Percentiles rank a stretch among this genome's conserved stretches.
Conservation (phyloP, 2,888 invertebrate genomes). For the Pheosia gnoma region DNA sequence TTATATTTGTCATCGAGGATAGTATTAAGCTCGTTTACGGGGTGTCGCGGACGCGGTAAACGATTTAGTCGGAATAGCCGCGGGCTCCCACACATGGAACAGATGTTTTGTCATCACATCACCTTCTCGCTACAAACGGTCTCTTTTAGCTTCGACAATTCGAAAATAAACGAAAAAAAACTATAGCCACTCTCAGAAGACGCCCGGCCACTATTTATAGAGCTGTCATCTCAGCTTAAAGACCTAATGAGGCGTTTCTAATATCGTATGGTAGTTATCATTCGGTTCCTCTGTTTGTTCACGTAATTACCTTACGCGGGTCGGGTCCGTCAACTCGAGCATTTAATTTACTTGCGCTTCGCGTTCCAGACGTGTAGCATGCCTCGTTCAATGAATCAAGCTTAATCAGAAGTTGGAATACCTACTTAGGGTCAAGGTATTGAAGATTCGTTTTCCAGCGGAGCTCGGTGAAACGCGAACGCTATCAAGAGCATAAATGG, state of each 20-base stretch:
- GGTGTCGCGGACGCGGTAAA: conserved; percentile 70
- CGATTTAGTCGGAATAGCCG: conserved; percentile 66
- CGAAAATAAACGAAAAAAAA: conserved; percentile 65
- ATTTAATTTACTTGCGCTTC: conserved; percentile 19
- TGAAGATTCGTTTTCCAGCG: conserved; percentile 24
- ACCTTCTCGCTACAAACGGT: conserved; percentile 57
- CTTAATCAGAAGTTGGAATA: conserved; percentile 10
- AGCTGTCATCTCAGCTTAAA: conserved; percentile 79
- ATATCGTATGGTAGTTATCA: conserved; percentile 73
- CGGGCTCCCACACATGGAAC: conserved; percentile 61
- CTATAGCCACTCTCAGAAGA: conserved; percentile 56
- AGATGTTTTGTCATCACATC: conserved; percentile 74
- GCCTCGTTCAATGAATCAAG: background rate
- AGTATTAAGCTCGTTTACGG: conserved; percentile 76
- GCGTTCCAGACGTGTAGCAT: background rate
- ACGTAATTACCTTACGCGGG: conserved; percentile 65
- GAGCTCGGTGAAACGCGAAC: conserved; percentile 34
- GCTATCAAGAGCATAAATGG: conserved; percentile 44
- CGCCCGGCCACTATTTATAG: conserved; percentile 71
- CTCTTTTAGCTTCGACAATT: conserved; percentile 57
- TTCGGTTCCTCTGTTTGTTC: conserved; percentile 69
- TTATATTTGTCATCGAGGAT: conserved; percentile 81
- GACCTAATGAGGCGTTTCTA: conserved; percentile 80
- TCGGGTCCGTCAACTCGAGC: conserved; percentile 23
- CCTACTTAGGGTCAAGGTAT: conserved; percentile 3